phyloP scores from a whole-genome alignment of 2,888 invertebrate species.

The Heliconius erato region DNA sequence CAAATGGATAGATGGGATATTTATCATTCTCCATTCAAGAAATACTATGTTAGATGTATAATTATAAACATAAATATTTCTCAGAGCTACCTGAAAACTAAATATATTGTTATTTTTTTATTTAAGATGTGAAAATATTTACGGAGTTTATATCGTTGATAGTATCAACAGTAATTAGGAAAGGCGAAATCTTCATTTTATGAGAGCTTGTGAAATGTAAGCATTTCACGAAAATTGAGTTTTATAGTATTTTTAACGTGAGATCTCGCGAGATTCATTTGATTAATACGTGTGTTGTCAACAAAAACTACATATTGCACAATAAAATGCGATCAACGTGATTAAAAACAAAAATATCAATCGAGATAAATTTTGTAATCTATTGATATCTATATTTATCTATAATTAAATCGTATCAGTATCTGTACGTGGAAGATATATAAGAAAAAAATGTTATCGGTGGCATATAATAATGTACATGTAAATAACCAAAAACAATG shows the following conservation, averaged over 20 bases:
- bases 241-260: background rate
- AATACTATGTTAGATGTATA: background rate
- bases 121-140: background rate
- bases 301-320: too few relatives aligned
- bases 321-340: too few relatives aligned
- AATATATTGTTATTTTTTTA: background rate
- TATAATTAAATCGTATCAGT: background rate
- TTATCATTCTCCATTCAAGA: background rate
- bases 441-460: too few relatives aligned
- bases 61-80: too few relatives aligned
- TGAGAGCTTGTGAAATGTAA: background rate
- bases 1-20: too few relatives aligned
- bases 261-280: background rate
- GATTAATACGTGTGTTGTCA: background rate
- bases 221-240: background rate
- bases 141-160: too few relatives aligned
- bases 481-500: too few relatives aligned
- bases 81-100: too few relatives aligned
- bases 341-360: background rate
- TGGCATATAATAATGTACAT: too few relatives aligned
- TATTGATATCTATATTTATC: background rate
- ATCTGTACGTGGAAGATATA: too few relatives aligned
- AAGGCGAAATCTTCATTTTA: background rate
- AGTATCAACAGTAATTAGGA: too few relatives aligned
- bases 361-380: background rate